Percentiles rank a stretch among this genome's conserved stretches.
These are phyloP conservation scores for Archivesica marissinica DNA, from an alignment of 1,140 invertebrate genomes.

Conservation along the genomic window DNA sequence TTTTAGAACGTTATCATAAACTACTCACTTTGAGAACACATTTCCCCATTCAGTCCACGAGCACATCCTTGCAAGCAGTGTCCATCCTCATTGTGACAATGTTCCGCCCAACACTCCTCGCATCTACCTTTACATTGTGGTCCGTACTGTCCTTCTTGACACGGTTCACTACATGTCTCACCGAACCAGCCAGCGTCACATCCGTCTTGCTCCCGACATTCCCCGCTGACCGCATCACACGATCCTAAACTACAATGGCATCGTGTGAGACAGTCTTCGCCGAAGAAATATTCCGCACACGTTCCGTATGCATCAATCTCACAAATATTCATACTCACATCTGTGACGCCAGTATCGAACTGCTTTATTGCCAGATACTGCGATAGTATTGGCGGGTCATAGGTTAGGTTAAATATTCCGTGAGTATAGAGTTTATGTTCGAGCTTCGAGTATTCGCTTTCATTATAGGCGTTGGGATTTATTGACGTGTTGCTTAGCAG, in stretches of 20 bases:
- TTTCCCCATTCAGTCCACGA: neutral
- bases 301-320: neutral
- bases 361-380: neutral
- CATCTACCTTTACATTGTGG: neutral
- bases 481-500: neutral
- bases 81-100: neutral
- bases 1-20: too few species aligned
- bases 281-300: neutral
- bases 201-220: neutral
- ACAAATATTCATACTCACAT: neutral
- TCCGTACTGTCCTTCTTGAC: neutral
- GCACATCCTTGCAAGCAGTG: neutral
- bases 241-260: neutral
- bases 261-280: neutral
- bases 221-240: neutral
- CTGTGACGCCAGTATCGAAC: neutral
- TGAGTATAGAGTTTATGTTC: too few species aligned
- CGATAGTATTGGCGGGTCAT: neutral
- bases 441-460: neutral
- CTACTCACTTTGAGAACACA: neutral
- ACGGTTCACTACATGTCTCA: neutral
- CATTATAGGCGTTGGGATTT: neutral
- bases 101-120: neutral
- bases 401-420: neutral
- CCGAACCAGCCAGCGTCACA: neutral